Evolutionary conservation across 2,888 invertebrate genomes (phyloP).

Genomic region (Sminthurinus aureus): DNA sequence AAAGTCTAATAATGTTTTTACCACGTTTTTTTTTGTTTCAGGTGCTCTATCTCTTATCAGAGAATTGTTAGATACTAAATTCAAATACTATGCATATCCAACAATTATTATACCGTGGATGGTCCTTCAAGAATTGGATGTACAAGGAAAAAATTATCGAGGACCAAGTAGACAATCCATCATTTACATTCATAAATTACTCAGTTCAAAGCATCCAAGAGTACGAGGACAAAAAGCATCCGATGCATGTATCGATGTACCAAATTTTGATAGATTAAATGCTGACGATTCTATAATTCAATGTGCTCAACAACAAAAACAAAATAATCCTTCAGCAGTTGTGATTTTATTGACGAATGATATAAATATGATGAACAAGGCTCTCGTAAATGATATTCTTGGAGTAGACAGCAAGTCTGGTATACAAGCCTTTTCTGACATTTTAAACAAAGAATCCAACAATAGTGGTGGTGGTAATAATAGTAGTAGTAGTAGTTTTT

Average conservation of each 20-base stretch:
- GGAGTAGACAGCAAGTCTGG: conserved; percentile 18
- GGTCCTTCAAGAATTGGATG: conserved; percentile 58
- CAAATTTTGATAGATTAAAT: conserved; percentile 48
- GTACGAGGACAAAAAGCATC: conserved; percentile 54
- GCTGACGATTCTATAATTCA: conserved; percentile 58
- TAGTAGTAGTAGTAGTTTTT: too few relatives aligned
- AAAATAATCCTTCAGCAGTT: not conserved
- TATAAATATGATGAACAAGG: conserved; percentile 55
- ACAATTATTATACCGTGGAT: conserved; percentile 57
- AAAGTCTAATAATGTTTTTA: not conserved
- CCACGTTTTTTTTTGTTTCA: conserved; percentile 5
- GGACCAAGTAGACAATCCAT: conserved; percentile 30
- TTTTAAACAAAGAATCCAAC: too few relatives aligned
- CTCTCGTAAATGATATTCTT: conserved; percentile 45
- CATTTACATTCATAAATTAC: conserved; percentile 42
- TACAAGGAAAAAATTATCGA: conserved; percentile 24
- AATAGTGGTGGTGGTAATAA: too few relatives aligned
- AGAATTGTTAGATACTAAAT: conserved; percentile 45
- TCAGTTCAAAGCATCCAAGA: conserved; percentile 50
- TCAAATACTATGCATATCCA: conserved; percentile 29
- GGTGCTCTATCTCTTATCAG: conserved; percentile 37
- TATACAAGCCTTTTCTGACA: not conserved
- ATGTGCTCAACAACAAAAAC: conserved; percentile 52
- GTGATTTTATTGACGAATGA: conserved; percentile 58
- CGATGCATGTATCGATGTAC: conserved; percentile 48